Evolutionary conservation across 2,113 vertebrate species (phyloP).

Genomic region (Upupa epops): DNA sequence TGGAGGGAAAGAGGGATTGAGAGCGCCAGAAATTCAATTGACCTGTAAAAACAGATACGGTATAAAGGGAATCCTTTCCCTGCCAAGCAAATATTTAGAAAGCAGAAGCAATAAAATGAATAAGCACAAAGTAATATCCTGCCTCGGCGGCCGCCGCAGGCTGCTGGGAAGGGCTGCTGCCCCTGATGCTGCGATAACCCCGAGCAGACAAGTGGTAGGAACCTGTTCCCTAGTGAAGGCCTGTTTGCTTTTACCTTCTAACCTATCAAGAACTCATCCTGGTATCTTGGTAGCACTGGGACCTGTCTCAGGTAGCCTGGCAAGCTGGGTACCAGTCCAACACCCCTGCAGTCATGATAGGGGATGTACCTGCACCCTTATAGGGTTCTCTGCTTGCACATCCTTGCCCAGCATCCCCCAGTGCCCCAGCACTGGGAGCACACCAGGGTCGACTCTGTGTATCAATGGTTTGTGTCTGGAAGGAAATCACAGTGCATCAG

Average conservation of each 20-base stretch:
- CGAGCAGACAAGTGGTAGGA: neutral
- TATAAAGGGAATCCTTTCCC: constrained; percentile 60
- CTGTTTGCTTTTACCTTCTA: constrained; percentile 18
- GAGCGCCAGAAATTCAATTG: constrained; percentile 64
- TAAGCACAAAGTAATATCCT: constrained; percentile 68
- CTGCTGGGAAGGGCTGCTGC: constrained; percentile 35
- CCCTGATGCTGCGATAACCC: neutral
- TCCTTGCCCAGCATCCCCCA: neutral
- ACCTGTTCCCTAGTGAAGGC: constrained; percentile 38
- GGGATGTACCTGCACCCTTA: neutral
- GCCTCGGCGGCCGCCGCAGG: neutral
- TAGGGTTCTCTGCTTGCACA: neutral
- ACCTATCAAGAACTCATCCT: neutral
- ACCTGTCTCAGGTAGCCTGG: constrained; percentile 1
- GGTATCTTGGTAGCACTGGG: neutral
- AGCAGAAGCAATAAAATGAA: constrained; percentile 70
- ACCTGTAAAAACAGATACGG: constrained; percentile 61
- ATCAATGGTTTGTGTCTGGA: neutral
- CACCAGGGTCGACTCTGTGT: neutral
- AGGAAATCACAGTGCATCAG: neutral
- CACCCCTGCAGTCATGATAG: neutral
- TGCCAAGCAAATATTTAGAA: constrained; percentile 72
- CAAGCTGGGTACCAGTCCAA: neutral
- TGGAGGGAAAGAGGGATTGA: constrained; percentile 40
- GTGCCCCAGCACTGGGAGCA: accelerated